A percentile compares a stretch with the other conserved stretches of the same genome.
These are phyloP conservation scores for Coendou prehensilis DNA, from an alignment of 2,797 vertebrate species.

Conservation along the genomic window DNA sequence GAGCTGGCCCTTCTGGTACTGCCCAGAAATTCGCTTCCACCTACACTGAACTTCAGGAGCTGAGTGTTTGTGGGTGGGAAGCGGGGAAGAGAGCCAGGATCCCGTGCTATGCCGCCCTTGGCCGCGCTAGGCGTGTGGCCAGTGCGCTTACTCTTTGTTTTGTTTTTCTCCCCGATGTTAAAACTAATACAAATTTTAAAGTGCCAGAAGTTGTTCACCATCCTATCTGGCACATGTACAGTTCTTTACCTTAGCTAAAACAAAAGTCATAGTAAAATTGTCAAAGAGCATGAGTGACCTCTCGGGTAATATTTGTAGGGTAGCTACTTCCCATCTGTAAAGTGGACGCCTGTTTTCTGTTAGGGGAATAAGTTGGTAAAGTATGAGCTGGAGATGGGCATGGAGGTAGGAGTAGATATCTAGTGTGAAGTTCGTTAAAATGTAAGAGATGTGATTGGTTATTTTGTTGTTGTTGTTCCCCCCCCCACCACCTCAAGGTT, in stretches of 20 bases:
- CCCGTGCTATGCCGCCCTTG: neutral
- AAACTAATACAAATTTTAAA: constrained; percentile 60
- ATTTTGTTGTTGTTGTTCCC: neutral
- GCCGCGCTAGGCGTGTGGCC: neutral
- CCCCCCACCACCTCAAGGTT: neutral
- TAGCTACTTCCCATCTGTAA: constrained; percentile 53
- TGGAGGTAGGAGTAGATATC: neutral
- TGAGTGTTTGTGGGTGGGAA: constrained; percentile 58
- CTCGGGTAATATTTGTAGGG: constrained; percentile 44
- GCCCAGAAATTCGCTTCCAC: neutral
- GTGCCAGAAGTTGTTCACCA: neutral
- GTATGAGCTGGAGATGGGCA: neutral
- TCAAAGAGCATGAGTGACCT: constrained; percentile 3
- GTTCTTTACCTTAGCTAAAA: constrained; percentile 19
- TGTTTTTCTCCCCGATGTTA: constrained; percentile 35
- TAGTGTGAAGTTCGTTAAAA: constrained; percentile 15
- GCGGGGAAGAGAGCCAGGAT: constrained; percentile 7
- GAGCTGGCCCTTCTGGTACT: neutral
- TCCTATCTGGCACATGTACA: neutral
- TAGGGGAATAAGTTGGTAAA: constrained; percentile 29
- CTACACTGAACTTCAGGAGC: constrained; percentile 7
- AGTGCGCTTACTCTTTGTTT: neutral
- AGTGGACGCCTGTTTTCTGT: constrained; percentile 24
- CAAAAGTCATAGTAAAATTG: constrained; percentile 60
- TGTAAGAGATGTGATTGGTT: neutral